Evolutionary conservation across 1,140 invertebrate genomes (phyloP), one percentile per base, ranked within the genome.

Genomic region (Dysdera silvatica): DNA sequence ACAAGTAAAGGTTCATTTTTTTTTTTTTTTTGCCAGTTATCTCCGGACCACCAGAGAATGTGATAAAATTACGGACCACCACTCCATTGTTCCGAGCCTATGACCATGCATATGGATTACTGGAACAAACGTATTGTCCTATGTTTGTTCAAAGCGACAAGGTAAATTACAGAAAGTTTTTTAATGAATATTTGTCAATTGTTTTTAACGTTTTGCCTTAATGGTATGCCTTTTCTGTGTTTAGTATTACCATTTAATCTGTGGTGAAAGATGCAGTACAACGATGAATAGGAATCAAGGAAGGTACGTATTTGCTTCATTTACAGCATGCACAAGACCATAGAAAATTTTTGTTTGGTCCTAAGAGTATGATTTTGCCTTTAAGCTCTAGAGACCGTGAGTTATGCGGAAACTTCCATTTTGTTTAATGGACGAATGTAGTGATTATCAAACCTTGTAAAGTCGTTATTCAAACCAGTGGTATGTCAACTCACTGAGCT

Each of bases 71-170:
- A 37, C 80, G 88, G 72, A 89, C 86, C 23, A 88, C 87, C 31
- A 80, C 84, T 59, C 85, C 88, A 2, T 73, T 91, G 16, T 91
- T 87, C 72, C 81, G 87, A 76, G 88, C 89, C 0, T 89, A 90
- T 72, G 85, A 91, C 71, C 83, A 87, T 76, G 85, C 86, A 3
- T 88, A 88, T 72, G 80, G 82, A 33, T 72, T 85, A 1, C 77
- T 93, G 60, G 88, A 91, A 75, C 83, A 83, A 64, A 81, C 82
- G 62, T 87, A 86, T 76, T 79, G 88, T 58, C 85, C 87, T 28
- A 80, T 84, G 67, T 92, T 91, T 77, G 83, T 89, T 75, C 87
- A 89, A 70, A 89, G 88, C 74, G 85, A 87, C 75, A 84, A 88
- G 76, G 87, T 89, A 78, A 76, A 71, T 72, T 63, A 64, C 67